These are phyloP conservation scores for Thaumetopoea pityocampa DNA, from an alignment of 1,140 invertebrate genomes.

Conservation along the genomic window DNA sequence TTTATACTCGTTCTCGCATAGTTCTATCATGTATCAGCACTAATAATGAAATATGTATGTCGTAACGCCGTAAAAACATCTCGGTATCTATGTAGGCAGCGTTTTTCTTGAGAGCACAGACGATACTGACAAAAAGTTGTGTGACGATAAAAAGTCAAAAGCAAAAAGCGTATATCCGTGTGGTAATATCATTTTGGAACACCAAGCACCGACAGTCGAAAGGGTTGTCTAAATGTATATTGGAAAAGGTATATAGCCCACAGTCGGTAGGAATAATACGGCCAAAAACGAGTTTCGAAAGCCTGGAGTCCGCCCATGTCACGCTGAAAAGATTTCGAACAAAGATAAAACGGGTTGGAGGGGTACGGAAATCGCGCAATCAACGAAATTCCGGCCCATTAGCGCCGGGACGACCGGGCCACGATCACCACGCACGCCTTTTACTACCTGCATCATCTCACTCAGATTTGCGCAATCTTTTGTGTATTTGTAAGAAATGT, in stretches of 20 bases:
- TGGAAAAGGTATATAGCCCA: constrained; percentile 9
- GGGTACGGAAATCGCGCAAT: constrained; percentile 17
- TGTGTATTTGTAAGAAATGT: too few species aligned
- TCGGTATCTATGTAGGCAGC: not conserved
- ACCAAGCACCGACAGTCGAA: constrained; percentile 3
- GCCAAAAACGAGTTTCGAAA: constrained; percentile 12
- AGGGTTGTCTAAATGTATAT: constrained; percentile 7
- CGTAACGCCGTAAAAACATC: constrained; percentile 8
- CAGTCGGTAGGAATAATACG: constrained; percentile 11
- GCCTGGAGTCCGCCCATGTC: constrained; percentile 9
- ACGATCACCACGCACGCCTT: constrained; percentile 2
- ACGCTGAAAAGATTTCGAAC: constrained; percentile 13
- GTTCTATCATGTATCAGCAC: constrained; percentile 14
- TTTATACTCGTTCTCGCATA: constrained; percentile 15
- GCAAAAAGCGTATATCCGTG: too few species aligned
- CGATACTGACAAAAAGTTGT: constrained; percentile 4
- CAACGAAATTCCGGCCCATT: constrained; percentile 15
- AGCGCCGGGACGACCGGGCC: constrained; percentile 7
- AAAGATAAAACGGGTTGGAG: constrained; percentile 15
- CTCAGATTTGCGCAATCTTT: too few species aligned
- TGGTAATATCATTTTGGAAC: constrained; percentile 10
- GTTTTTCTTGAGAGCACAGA: constrained; percentile 7
- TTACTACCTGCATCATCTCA: too few species aligned
- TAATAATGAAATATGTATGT: constrained; percentile 27
- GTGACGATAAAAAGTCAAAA: too few species aligned